Evolutionary conservation across 1,140 invertebrate species (phyloP), one percentile per base, ranked within the genome.

Genomic region (Zaprionus lachaisei): DNA sequence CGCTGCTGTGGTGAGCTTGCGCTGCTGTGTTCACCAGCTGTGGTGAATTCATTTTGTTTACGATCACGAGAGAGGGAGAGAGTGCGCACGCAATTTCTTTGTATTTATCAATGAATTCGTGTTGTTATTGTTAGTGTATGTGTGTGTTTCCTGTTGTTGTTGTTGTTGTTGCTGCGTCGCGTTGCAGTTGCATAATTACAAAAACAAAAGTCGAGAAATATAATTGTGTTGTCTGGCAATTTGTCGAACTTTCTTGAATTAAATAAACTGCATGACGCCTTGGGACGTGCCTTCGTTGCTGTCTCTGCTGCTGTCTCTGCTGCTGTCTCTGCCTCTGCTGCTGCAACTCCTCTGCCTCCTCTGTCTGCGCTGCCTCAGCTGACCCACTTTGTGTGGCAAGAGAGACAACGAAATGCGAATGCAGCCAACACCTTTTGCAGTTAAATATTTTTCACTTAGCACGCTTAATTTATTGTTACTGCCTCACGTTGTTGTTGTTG

Each of bases 41-140:
- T 78, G 85, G 77, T 69, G 89, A 81, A 66, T 87, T 83, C 89
- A 91, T 91, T 69, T 66, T 85, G 72, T 75, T 78, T 78, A 74
- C 71, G 71, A 73, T 62, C 75, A 28, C 58, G 73, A 71, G 67
- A 28, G 56, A 3, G 38, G 1, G 66, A 37, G 41, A 28, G 65
- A 38, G 31, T 17, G 37, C 54, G 66, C 68, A 49, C 69, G 74
- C 64, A 54, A 77, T 83, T 76, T 72, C 17, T 55, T 55, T 56
- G 64, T 77, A 71, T 89, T 89, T 89, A 89, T 89, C 85, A 89
- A 89, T 89, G 85, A 85, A 85, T 72, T 76, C 31, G 38, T 66
- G 55, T 41, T 62, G 28, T 20, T 60, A 17, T 17, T 68, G 60
- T 61, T 55, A 4, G 5, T 37, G 56, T 37, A 1, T 28, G 2